These are phyloP conservation scores for Sebastes variabilis DNA, from an alignment of 2,797 vertebrate genomes.

Conservation along the genomic window DNA sequence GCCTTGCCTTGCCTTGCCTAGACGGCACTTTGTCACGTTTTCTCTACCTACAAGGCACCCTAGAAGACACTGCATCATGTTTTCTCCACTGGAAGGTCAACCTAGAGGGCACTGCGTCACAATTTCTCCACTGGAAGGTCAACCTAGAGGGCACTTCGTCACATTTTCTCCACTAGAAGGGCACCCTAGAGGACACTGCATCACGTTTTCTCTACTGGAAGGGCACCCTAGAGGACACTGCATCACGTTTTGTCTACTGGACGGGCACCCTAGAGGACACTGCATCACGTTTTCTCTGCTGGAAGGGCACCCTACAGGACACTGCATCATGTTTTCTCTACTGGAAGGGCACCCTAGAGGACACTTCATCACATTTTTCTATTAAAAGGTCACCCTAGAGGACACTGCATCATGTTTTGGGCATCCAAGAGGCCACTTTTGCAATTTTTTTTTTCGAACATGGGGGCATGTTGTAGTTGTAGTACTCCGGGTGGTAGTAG, in stretches of 20 bases:
- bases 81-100: not conserved
- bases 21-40: not conserved
- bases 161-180: not conserved
- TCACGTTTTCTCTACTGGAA: not conserved
- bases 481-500: not conserved
- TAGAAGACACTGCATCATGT: not conserved
- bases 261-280: not conserved
- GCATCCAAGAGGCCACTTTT: not conserved
- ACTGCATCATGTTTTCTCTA: not conserved
- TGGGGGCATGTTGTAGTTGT: not conserved
- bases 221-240: not conserved
- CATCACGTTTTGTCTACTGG: not conserved
- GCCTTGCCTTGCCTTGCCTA: not conserved
- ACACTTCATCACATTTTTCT: not conserved
- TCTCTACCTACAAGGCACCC: not conserved
- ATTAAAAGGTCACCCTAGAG: not conserved
- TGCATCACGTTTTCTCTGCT: not conserved
- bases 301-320: fast-evolving
- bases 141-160: no score
- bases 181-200: not conserved
- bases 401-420: not conserved
- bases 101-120: not conserved
- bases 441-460: not conserved
- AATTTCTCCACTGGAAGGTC: no score
- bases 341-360: not conserved